Conservation (phyloP, 2,888 invertebrate genomes). For the Ditylenchus weischeri region DNA sequence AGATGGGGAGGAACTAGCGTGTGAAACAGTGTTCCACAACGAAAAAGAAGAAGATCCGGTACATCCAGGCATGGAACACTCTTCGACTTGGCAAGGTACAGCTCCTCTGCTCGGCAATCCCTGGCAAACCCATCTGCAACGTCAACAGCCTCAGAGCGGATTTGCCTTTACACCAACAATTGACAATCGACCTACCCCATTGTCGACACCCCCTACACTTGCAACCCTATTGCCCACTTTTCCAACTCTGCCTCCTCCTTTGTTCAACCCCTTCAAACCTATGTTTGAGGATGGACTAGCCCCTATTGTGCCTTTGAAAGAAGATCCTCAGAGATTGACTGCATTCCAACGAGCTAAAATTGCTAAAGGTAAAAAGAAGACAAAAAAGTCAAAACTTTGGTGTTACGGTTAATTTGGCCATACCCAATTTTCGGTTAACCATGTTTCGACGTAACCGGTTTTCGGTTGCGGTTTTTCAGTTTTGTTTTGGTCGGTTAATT, state of each 20-base stretch:
- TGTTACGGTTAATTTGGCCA: too few species aligned
- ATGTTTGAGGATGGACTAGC: conserved; percentile 29
- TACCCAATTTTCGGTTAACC: too few species aligned
- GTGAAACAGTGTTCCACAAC: conserved; percentile 27
- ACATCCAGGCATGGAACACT: not conserved
- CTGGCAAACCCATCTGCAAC: not conserved
- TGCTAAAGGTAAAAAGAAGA: too few species aligned
- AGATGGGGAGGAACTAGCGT: conserved; percentile 29
- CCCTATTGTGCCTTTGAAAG: conserved; percentile 29
- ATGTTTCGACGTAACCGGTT: too few species aligned
- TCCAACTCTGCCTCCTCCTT: conserved; percentile 4
- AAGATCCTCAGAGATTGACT: conserved; percentile 27
- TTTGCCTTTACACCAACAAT: conserved; percentile 3
- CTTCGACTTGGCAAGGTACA: not conserved
- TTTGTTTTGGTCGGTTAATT: too few species aligned
- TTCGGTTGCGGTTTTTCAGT: too few species aligned
- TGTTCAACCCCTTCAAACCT: conserved; percentile 26
- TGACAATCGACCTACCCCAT: conserved; percentile 1
- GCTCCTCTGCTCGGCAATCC: conserved; percentile 3
- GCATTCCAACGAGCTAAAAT: conserved; percentile 20
- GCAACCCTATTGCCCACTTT: conserved; percentile 5
- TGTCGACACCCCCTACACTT: conserved; percentile 9
- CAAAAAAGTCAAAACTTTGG: too few species aligned
- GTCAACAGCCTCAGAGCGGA: conserved; percentile 5
- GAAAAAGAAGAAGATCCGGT: not conserved